These are phyloP conservation scores for Xiphophorus birchmanni DNA, from an alignment of 2,797 vertebrate genomes.

Conservation along the genomic window DNA sequence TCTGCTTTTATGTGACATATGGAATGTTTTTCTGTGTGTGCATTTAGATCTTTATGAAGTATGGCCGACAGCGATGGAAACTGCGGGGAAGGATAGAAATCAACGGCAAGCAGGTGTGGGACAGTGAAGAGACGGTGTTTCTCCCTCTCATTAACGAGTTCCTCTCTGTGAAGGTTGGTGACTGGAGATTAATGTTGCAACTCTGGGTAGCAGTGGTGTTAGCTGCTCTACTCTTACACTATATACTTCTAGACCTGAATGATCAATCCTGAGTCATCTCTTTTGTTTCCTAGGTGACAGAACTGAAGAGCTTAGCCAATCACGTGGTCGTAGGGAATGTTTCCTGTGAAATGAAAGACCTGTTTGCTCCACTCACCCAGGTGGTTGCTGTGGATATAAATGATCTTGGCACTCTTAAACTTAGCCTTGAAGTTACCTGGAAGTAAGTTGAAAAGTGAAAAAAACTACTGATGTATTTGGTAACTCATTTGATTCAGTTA, in stretches of 20 bases:
- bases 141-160: conserved; percentile 93
- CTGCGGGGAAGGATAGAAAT: conserved; percentile 92
- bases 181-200: background rate
- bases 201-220: background rate
- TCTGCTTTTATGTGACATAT: background rate
- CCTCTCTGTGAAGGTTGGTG: conserved; percentile 89
- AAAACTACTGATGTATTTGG: background rate
- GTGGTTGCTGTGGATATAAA: conserved; percentile 97
- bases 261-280: background rate
- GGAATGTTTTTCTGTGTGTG: background rate
- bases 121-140: conserved; percentile 94
- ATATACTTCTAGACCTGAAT: background rate
- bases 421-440: conserved; percentile 96
- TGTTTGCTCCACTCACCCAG: conserved; percentile 92
- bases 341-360: conserved; percentile 95
- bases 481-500: background rate
- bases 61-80: conserved; percentile 95
- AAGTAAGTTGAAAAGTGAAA: conserved; percentile 81
- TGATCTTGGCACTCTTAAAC: conserved; percentile 96
- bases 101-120: conserved; percentile 95
- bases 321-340: conserved; percentile 94
- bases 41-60: conserved; percentile 93
- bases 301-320: conserved; percentile 94
- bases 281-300: conserved; percentile 86
- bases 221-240: background rate